phyloP scores from a whole-genome alignment of 2,888 invertebrate species.

The Nomada ruficornis region DNA sequence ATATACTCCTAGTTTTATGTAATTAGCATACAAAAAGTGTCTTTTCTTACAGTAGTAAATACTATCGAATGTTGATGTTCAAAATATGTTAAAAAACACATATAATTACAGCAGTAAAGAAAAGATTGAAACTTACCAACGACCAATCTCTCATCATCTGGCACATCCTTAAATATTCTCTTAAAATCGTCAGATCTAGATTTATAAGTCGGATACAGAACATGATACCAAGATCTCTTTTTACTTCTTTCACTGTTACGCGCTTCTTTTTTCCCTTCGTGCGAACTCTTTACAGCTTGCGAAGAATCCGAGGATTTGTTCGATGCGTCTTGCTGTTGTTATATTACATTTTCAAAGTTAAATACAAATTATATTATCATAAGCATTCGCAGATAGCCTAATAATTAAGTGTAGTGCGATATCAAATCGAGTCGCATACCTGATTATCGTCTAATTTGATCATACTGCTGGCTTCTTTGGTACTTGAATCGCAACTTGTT shows the following conservation, averaged over 20 bases:
- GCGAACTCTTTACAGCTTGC: constrained; percentile 75
- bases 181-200: constrained; percentile 96
- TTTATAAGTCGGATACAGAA: constrained; percentile 96
- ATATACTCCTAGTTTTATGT: constrained; percentile 21
- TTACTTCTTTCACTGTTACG: constrained; percentile 87
- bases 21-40: not conserved
- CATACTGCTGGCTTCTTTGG: constrained; percentile 69
- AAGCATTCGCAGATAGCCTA: too few species aligned
- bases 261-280: constrained; percentile 82
- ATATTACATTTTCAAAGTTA: constrained; percentile 1
- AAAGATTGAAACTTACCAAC: constrained; percentile 88
- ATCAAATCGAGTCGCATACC: constrained; percentile 66
- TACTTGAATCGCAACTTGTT: constrained; percentile 66
- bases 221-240: constrained; percentile 93
- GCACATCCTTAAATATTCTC: constrained; percentile 95
- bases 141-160: constrained; percentile 95
- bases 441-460: constrained; percentile 75
- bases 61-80: not conserved
- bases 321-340: constrained; percentile 43
- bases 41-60: constrained; percentile 5
- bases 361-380: not conserved
- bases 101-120: not conserved
- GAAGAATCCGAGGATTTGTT: constrained; percentile 82
- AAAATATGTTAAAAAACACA: not conserved
- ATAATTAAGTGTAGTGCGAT: not conserved